Conservation (phyloP, 2,888 invertebrate species). For the Campopleginae sp. region DNA sequence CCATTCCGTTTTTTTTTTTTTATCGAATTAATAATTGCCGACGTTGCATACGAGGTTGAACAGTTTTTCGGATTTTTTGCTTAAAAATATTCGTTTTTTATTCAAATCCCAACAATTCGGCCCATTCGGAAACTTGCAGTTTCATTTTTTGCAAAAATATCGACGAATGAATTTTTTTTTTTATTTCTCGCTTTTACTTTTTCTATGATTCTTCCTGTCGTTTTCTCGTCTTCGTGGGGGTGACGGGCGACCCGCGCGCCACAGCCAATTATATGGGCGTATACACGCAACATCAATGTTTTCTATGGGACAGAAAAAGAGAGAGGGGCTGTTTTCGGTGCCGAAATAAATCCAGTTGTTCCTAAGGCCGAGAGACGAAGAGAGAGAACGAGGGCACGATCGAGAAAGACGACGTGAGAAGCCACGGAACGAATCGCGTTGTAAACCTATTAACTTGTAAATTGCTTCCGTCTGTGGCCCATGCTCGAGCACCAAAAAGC, state of each 20-base stretch:
- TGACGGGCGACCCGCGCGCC: constrained; percentile 66
- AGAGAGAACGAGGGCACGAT: constrained; percentile 40
- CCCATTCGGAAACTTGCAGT: not conserved
- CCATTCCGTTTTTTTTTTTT: not conserved
- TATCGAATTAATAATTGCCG: not conserved
- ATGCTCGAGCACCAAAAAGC: constrained; percentile 61
- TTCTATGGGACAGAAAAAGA: constrained; percentile 37
- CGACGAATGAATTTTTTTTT: not conserved
- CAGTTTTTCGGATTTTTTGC: not conserved
- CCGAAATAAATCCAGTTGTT: constrained; percentile 73
- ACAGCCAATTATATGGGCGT: constrained; percentile 77
- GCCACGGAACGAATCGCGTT: constrained; percentile 75
- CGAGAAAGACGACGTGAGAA: constrained; percentile 69
- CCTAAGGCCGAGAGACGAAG: constrained; percentile 53
- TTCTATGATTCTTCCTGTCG: constrained; percentile 47
- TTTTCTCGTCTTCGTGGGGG: constrained; percentile 46
- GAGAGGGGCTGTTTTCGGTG: constrained; percentile 51
- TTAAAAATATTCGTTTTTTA: not conserved
- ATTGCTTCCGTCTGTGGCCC: constrained; percentile 83
- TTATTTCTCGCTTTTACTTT: constrained; percentile 9
- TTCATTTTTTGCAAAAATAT: not conserved
- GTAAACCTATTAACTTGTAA: constrained; percentile 84
- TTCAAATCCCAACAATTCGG: not conserved
- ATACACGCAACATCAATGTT: constrained; percentile 57
- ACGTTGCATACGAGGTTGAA: not conserved